These are phyloP conservation scores for Rhabdornis inornatus DNA, from an alignment of 2,113 vertebrate genomes.

Conservation along the genomic window DNA sequence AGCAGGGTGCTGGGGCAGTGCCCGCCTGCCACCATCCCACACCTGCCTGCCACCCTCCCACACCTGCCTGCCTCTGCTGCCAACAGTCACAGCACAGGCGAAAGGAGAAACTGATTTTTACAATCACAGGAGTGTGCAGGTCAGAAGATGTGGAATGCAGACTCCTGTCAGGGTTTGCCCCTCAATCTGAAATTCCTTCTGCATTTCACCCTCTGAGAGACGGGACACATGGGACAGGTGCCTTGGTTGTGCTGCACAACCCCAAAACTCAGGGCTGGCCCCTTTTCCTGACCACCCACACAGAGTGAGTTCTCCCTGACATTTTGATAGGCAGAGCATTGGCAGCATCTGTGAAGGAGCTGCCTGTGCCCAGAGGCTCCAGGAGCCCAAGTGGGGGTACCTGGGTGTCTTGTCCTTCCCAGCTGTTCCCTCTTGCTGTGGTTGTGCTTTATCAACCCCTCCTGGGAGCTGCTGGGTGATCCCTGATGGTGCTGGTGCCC, in stretches of 20 bases:
- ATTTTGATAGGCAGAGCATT: fast-evolving
- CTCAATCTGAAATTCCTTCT: not conserved
- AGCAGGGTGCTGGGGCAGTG: fast-evolving
- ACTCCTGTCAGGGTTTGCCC: not conserved
- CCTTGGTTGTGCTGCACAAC: not conserved
- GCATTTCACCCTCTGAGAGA: not conserved
- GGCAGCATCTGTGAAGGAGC: not conserved
- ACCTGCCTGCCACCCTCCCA: not conserved
- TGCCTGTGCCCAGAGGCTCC: not conserved
- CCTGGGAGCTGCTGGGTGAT: not conserved
- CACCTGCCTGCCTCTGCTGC: not conserved
- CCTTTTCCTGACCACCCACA: fast-evolving
- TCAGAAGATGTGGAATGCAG: not conserved
- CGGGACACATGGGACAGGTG: fast-evolving
- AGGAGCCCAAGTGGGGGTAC: fast-evolving
- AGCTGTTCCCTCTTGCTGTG: not conserved
- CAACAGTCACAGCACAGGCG: not conserved
- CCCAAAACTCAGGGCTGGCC: not conserved
- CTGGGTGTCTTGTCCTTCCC: no score
- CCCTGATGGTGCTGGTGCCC: fast-evolving
- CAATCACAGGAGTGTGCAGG: fast-evolving
- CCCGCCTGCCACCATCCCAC: no score
- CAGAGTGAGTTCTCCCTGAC: fast-evolving
- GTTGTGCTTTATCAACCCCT: not conserved
- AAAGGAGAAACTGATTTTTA: not conserved